Conservation (phyloP, 64 coral and sea anemone species). For the Porites lutea region DNA sequence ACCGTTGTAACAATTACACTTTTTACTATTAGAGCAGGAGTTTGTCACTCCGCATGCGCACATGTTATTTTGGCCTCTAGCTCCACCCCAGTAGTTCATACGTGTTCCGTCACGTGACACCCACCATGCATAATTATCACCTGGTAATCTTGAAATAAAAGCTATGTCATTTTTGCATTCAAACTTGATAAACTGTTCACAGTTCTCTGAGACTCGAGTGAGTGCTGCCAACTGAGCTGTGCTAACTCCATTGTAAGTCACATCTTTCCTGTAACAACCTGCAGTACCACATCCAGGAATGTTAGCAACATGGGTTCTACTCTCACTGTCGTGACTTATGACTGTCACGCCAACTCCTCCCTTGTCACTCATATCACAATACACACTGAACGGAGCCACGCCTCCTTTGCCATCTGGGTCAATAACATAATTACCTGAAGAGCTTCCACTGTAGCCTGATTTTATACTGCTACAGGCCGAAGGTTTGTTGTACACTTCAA, state of each 20-base stretch:
- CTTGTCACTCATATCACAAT: conserved; percentile 52
- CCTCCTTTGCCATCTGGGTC: conserved; percentile 41
- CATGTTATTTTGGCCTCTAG: background rate
- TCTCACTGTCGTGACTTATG: conserved; percentile 34
- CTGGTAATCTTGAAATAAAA: background rate
- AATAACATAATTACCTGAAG: conserved; percentile 27
- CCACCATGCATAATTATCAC: background rate
- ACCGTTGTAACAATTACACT: background rate
- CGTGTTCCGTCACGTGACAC: background rate
- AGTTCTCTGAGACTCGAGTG: background rate
- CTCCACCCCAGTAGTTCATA: background rate
- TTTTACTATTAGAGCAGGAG: background rate
- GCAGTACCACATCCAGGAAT: background rate
- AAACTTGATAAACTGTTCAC: conserved; percentile 33
- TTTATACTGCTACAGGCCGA: conserved; percentile 18
- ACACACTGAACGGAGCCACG: conserved; percentile 28
- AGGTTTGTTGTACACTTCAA: background rate
- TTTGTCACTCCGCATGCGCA: background rate
- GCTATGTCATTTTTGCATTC: background rate
- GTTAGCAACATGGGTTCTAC: background rate
- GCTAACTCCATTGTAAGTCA: conserved; percentile 2
- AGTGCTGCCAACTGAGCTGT: background rate
- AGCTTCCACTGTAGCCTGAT: background rate
- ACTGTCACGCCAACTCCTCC: conserved; percentile 41
- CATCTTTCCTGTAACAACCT: background rate